A percentile compares a stretch with the other conserved stretches of the same genome.
phyloP scores from a whole-genome alignment of 35 echinoderm and acorn worm genomes.

The Apostichopus japonicus region DNA sequence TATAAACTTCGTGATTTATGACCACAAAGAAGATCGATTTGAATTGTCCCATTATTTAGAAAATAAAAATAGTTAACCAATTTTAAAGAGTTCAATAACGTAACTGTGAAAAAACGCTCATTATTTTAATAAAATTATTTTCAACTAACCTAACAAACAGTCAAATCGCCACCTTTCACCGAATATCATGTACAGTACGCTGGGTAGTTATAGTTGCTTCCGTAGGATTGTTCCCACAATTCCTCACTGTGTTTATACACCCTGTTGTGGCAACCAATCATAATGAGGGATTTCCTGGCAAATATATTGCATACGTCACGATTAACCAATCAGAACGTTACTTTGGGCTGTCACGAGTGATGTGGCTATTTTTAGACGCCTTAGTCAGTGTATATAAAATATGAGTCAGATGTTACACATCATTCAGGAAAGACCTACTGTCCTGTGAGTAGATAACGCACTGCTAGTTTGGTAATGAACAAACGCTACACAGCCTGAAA shows the following conservation, averaged over 20 bases:
- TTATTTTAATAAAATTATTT: background rate
- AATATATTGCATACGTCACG: constrained; percentile 77
- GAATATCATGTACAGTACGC: background rate
- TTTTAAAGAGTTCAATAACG: no score
- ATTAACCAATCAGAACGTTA: constrained; percentile 72
- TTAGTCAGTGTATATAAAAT: constrained; percentile 97
- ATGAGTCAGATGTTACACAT: constrained; percentile 78
- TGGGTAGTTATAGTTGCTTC: background rate
- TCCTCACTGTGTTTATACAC: constrained; percentile 30
- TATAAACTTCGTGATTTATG: no score
- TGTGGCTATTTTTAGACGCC: constrained; percentile 87
- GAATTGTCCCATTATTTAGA: background rate
- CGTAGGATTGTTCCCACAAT: constrained; percentile 25
- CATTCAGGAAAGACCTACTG: constrained; percentile 35
- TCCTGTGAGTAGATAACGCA: background rate
- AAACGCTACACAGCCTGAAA: background rate
- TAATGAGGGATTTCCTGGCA: constrained; percentile 76
- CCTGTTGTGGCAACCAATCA: constrained; percentile 79
- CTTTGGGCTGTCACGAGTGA: constrained; percentile 70
- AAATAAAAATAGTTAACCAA: background rate
- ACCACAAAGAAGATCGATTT: background rate
- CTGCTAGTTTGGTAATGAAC: background rate
- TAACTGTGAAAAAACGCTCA: no score
- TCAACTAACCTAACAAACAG: background rate
- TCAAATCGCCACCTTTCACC: background rate